Evolutionary conservation across 1,140 invertebrate genomes (phyloP), one percentile per base, ranked within the genome.

Genomic region (Prorops nasuta): DNA sequence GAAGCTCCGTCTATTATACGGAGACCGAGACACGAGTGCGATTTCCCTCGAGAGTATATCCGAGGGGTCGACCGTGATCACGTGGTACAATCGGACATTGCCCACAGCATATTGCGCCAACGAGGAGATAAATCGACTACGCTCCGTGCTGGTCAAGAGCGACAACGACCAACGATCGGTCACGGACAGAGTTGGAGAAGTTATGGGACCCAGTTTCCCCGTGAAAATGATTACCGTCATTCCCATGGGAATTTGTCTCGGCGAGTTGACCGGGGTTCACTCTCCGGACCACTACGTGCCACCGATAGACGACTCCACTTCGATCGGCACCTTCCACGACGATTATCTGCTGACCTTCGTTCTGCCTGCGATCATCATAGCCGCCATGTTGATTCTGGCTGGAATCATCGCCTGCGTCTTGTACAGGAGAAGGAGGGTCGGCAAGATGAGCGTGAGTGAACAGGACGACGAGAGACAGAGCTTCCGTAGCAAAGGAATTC

Each of bases 311-410:
- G 81, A 83, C 37, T 80, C 79, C n/a, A 74, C 65, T 1, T 71
- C 71, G 0, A 68, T 81, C 14, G 71, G 79, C 3, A 49, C 63
- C 1, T 77, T 77, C 21, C 75, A 78, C n/a, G 87, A 91, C 34
- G 90, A 93, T 56, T 92, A 95, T 66, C 80, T 93, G 43, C 83
- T 94, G n/a, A 96, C 92, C 0, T 93, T 92, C 51, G 86, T 97
- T 10, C 82, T 96, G 34, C 94, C 94, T 0, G 89, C 89, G 0
- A 84, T 96, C 14, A 91, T 97, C 7, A 94, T 97, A 48, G 84
- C 89, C 0, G 85, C 85, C 6, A 96, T 97, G 90, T 78, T 97
- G 1, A 72, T 96, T 0, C 78, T 96, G 4, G 91, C 94, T 0
- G 86, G 87, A 0, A 79, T 96, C 12, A 86, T 96, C 21, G 94